Conservation (phyloP, 2,888 invertebrate genomes). For the Protophormia terraenovae region DNA sequence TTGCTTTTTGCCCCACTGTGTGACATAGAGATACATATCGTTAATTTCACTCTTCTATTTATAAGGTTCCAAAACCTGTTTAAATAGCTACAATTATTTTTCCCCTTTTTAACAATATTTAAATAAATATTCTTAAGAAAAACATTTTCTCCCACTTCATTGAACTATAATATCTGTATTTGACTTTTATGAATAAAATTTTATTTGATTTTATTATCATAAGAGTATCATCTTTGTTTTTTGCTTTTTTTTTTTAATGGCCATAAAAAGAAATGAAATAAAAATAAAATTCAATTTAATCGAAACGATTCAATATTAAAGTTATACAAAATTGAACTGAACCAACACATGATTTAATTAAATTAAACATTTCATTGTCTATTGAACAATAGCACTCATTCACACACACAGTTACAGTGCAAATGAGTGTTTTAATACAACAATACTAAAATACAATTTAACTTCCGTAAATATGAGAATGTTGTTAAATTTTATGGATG, state of each 20-base stretch:
- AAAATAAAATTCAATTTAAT: slow-evolving; percentile 32
- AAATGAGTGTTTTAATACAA: neutral
- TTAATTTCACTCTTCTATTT: too few relatives aligned
- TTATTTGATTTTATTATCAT: neutral
- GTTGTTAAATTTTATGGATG: slow-evolving; percentile 66
- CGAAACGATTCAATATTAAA: neutral
- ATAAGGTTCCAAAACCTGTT: too few relatives aligned
- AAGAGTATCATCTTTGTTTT: neutral
- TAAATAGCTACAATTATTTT: too few relatives aligned
- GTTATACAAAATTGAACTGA: slow-evolving; percentile 30
- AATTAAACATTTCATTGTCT: slow-evolving; percentile 55
- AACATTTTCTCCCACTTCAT: too few relatives aligned
- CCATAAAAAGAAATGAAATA: slow-evolving; percentile 30
- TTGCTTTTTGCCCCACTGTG: too few relatives aligned
- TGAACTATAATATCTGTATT: neutral
- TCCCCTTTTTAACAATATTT: too few relatives aligned
- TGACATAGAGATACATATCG: too few relatives aligned
- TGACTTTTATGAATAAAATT: neutral
- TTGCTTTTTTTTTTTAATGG: neutral
- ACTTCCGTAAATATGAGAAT: slow-evolving; percentile 67
- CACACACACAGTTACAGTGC: neutral
- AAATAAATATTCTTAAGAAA: too few relatives aligned
- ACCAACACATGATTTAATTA: slow-evolving; percentile 58
- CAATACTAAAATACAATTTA: slow-evolving; percentile 38
- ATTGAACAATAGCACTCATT: slow-evolving; percentile 37